Evolutionary conservation across 2,113 vertebrate species (phyloP), one percentile per base, ranked within the genome.

Genomic region (Tricholaema leucomelas): DNA sequence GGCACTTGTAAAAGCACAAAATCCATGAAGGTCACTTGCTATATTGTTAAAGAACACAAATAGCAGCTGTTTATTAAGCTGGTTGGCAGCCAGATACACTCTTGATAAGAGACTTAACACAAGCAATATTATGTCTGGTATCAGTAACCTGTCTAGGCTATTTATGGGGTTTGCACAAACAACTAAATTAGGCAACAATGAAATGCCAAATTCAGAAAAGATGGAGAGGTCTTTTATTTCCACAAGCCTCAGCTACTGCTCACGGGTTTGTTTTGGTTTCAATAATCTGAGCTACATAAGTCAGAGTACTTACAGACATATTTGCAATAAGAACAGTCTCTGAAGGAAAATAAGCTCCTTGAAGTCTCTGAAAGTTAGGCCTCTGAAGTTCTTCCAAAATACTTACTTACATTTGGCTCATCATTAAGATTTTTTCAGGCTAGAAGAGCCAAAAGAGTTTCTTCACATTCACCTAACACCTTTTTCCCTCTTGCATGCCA

Each of bases 81-180:
- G 21, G 40, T 87, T 93, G 81, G 71, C 74, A 94, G 75, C 81
- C 87, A 94, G 64, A 92, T 94, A 82, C 46, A 85, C 92, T 85
- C 21, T 58, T 69, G 94, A 92, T 93, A 94, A 95, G 72, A 91
- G 54, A 73, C 69, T 89, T 89, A 91, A 65, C 52, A 94, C 79
- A 91, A 91, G 89, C 65, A 85, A 75, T 91, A 94, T 92, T 91
- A 89, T 89, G 96, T 91, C 92, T 95, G 82, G n/a, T 95, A 95
- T 95, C 88, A 88, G 85, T 88, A 95, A 95, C 90, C 30, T 78
- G 76, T 91, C 91, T 91, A 81, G 72, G 83, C 88, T 96, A 94
- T 96, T 96, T 92, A 87, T 77, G 65, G 92, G 30, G 6, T 55
- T 92, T 89, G 48, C 72, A 92, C 54, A 94, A 96, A 94, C 87